A percentile compares a stretch with the other conserved stretches of the same genome.
Evolutionary conservation across 2,888 invertebrate species (phyloP).

Genomic region (Lasioglossum malachurum): DNA sequence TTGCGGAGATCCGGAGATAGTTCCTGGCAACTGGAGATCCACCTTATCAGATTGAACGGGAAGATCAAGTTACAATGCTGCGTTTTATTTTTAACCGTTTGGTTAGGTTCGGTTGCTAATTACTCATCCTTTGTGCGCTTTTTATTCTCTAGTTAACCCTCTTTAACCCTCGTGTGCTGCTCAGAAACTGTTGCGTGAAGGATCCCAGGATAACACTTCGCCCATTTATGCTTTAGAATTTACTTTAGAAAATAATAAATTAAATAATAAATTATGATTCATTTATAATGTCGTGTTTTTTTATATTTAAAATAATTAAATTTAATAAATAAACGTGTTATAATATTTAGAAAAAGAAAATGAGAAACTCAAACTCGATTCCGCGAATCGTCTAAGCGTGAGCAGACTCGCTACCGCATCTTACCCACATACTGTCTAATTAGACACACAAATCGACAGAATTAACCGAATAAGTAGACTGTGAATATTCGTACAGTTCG

Average conservation of each 20-base stretch:
- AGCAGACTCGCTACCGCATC: background rate
- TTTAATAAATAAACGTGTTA: background rate
- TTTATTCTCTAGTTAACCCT: background rate
- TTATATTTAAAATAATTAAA: too few species aligned
- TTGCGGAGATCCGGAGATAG: slow-evolving; percentile 3
- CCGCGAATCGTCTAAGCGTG: background rate
- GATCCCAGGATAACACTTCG: background rate
- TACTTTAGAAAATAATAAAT: too few species aligned
- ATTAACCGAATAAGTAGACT: background rate
- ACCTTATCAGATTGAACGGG: background rate
- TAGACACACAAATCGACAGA: background rate
- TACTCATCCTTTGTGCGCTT: background rate
- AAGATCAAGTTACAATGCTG: background rate
- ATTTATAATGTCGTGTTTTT: background rate
- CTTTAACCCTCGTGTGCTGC: too few species aligned
- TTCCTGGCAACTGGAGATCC: background rate
- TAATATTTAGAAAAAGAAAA: background rate
- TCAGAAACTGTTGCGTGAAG: too few species aligned
- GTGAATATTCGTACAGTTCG: background rate
- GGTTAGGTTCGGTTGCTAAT: background rate
- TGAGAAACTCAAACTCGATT: background rate
- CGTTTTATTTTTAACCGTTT: background rate
- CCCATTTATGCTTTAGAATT: background rate
- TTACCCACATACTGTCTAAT: background rate
- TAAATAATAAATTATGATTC: background rate